A percentile compares a stretch with the other conserved stretches of the same genome.
phyloP scores from a whole-genome alignment of 2,888 invertebrate species.

The Diaphora mendica region DNA sequence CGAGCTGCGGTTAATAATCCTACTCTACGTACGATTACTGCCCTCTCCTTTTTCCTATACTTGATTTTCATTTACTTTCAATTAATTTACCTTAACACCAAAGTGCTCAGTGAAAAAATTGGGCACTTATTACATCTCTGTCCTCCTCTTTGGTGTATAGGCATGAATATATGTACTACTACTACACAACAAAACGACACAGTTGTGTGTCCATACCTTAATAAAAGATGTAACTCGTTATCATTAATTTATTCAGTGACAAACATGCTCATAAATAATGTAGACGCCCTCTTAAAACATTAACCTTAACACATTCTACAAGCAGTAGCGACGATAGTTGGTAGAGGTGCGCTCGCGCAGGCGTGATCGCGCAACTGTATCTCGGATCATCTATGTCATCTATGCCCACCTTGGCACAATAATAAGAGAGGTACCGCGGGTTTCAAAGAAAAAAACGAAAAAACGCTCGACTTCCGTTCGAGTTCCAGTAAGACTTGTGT shows the following conservation, averaged over 20 bases:
- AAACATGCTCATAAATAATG: constrained; percentile 8
- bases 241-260: constrained; percentile 6
- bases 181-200: not conserved
- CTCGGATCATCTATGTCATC: constrained; percentile 48
- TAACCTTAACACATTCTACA: constrained; percentile 15
- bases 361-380: constrained; percentile 46
- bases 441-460: not conserved
- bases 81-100: not conserved
- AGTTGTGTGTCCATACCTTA: not conserved
- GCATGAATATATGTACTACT: no score
- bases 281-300: constrained; percentile 7
- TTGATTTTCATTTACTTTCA: no score
- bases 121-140: not conserved
- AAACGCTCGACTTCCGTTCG: not conserved
- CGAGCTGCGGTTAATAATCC: no score
- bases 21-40: no score
- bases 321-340: constrained; percentile 38
- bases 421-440: constrained; percentile 21
- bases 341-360: constrained; percentile 42
- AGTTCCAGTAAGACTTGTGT: constrained; percentile 11
- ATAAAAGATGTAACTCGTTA: not conserved
- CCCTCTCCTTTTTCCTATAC: no score
- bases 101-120: not conserved
- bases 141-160: not conserved
- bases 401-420: constrained; percentile 39